These are phyloP conservation scores for Vesta saturnalis DNA, from an alignment of 2,888 invertebrate species.

Conservation along the genomic window DNA sequence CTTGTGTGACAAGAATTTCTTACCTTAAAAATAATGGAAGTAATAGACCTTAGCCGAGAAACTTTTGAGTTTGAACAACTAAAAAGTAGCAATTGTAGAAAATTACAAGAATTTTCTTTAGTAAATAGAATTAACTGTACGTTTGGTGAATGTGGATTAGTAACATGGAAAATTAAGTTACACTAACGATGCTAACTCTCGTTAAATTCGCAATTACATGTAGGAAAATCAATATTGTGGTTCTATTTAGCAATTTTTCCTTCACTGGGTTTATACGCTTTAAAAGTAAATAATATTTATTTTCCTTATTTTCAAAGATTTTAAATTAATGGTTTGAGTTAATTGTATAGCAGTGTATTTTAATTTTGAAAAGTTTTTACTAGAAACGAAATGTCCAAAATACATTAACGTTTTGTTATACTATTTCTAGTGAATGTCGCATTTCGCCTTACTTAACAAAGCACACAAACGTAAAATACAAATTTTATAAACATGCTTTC, in stretches of 20 bases:
- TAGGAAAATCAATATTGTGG: constrained; percentile 28
- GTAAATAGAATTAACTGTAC: constrained; percentile 35
- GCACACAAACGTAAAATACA: no score
- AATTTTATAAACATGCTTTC: no score
- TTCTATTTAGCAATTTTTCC: not conserved
- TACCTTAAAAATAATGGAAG: constrained; percentile 24
- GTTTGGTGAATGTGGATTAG: constrained; percentile 31
- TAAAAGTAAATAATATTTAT: no score
- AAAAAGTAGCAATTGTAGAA: constrained; percentile 34
- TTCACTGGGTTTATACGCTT: no score
- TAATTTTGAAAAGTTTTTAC: no score
- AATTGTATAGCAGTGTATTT: no score
- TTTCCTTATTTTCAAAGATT: no score
- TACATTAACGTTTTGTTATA: no score
- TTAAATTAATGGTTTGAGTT: no score
- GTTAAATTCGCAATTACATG: constrained; percentile 23
- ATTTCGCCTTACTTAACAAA: no score
- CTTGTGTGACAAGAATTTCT: constrained; percentile 26
- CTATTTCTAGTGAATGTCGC: no score
- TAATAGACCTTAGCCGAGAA: constrained; percentile 20
- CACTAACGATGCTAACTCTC: constrained; percentile 31
- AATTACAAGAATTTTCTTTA: constrained; percentile 34
- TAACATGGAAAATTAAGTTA: constrained; percentile 34
- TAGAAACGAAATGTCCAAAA: no score
- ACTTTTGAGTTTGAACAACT: constrained; percentile 30